Evolutionary conservation across 2,797 vertebrate species (phyloP), one percentile per base, ranked within the genome.

Genomic region (Margarornis squamiger): DNA sequence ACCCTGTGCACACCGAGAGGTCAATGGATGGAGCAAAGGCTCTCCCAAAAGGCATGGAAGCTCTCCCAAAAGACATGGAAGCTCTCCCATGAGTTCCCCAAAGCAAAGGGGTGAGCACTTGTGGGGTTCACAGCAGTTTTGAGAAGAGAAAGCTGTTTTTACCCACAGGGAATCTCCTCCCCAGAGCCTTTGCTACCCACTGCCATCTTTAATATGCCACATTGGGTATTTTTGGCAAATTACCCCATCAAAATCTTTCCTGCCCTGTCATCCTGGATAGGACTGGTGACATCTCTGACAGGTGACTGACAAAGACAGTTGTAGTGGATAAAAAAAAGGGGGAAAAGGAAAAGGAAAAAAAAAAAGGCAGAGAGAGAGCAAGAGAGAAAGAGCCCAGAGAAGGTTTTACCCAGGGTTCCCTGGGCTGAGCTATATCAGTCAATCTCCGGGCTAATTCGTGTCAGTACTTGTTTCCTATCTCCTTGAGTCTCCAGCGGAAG

Each of bases 391-490:
- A 95, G 91, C 97, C 94, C 90, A 90, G 96, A 96, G 96, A 89
- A 97, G 95, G 97, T 97, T 98, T 97, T 98, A 97, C 98, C 97
- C 98, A 96, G 96, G 95, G 97, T 98, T 98, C 98, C 98, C 96
- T 95, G 97, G 98, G 98, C 98, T 97, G 94, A 97, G 98, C 98
- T 97, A 95, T 98, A 99, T 99, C 99, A 98, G 98, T 99, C 99
- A 98, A 99, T 99, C 99, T 99, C 98, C 97, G 98, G 98, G 98
- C 98, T 99, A 99, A 99, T 99, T 99, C 98, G 97, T 99, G 99
- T 99, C 99, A 98, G 98, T 97, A 98, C 98, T 98, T 98, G 98
- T 98, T 99, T 99, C 98, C 98, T 99, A 99, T 99, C 99, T 99
- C 98, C 98, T 98, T 98, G 97, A 98, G 97, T 98, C 98, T 98